These are phyloP conservation scores for Platichthys flesus DNA, from an alignment of 2,113 vertebrate genomes.

Conservation along the genomic window DNA sequence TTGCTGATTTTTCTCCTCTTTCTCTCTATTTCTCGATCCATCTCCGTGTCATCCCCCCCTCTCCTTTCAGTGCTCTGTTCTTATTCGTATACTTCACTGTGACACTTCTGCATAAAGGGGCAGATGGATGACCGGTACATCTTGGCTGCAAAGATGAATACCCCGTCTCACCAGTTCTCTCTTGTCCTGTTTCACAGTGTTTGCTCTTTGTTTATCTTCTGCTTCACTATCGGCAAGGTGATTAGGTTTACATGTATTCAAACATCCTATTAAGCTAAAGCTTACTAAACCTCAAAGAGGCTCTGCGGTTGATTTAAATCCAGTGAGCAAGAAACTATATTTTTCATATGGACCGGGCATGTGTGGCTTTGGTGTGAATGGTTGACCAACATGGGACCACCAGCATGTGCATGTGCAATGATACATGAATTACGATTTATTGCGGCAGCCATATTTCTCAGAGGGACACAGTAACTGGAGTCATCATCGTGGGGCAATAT, in stretches of 20 bases:
- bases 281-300: background rate
- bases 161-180: conserved; percentile 17
- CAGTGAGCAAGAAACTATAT: background rate
- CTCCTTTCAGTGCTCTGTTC: conserved; percentile 7
- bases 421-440: conserved; percentile 3
- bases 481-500: background rate
- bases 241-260: background rate
- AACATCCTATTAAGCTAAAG: conserved; percentile 1
- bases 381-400: background rate
- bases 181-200: conserved; percentile 12
- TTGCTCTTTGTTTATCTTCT: conserved; percentile 24
- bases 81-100: conserved; percentile 40
- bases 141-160: conserved; percentile 46
- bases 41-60: no score
- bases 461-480: background rate
- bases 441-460: background rate
- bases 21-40: no score
- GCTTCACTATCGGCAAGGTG: conserved; percentile 2
- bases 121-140: conserved; percentile 43
- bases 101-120: conserved; percentile 40
- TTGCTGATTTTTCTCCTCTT: conserved; percentile 1
- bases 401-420: background rate
- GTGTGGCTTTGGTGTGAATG: background rate
- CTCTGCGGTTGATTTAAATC: background rate
- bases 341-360: background rate